A percentile compares a stretch with the other conserved stretches of the same genome.
Evolutionary conservation across 2,113 vertebrate species (phyloP).

Genomic region (Anseranas semipalmata): DNA sequence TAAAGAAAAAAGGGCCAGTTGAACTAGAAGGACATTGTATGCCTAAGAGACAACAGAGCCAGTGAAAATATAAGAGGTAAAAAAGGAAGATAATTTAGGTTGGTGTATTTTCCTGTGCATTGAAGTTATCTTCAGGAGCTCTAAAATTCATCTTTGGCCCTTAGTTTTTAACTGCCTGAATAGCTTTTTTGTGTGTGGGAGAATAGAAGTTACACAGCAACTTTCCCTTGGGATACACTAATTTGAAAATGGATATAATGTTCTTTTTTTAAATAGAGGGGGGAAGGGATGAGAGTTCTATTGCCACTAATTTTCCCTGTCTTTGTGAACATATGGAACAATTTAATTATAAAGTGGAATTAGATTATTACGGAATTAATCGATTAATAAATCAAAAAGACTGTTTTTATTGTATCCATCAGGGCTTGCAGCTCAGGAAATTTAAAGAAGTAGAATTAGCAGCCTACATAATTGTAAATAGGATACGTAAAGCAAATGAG

Average conservation of each 20-base stretch:
- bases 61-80: background rate
- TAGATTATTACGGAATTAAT: constrained; percentile 36
- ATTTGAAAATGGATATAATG: background rate
- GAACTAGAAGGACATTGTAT: background rate
- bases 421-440: background rate
- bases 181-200: background rate
- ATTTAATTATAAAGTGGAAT: background rate
- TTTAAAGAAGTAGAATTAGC: constrained; percentile 23
- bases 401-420: background rate
- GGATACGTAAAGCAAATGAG: constrained; percentile 37
- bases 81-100: background rate
- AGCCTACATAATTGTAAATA: constrained; percentile 34
- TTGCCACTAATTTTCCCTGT: background rate
- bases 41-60: background rate
- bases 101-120: background rate
- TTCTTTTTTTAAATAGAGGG: background rate
- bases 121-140: background rate
- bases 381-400: constrained; percentile 11
- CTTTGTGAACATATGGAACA: background rate
- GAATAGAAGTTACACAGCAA: background rate
- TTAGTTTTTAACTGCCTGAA: background rate
- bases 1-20: background rate
- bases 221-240: background rate
- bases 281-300: background rate
- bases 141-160: background rate